Conservation (phyloP, 2,797 vertebrate species). For the Allochrocebus solatus region DNA sequence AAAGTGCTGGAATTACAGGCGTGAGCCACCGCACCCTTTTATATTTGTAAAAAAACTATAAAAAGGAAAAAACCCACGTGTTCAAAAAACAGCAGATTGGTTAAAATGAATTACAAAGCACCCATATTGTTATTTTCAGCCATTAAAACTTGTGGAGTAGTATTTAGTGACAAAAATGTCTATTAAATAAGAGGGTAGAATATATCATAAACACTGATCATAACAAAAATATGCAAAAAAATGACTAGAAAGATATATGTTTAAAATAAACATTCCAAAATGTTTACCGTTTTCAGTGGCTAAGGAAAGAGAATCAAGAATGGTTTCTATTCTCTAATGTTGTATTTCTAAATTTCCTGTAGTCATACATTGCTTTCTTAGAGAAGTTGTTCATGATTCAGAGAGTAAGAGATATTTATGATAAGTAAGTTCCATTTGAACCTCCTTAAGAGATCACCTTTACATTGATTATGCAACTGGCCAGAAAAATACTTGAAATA, state of each 20-base stretch:
- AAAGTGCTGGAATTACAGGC: too few species aligned
- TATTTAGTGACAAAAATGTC: background rate
- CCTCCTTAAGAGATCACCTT: background rate
- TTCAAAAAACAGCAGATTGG: background rate
- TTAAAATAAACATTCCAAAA: slow-evolving; percentile 18
- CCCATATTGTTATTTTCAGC: background rate
- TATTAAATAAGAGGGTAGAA: background rate
- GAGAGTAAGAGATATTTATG: background rate
- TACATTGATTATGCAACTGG: background rate
- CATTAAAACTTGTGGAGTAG: background rate
- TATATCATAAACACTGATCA: background rate
- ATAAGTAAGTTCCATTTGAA: background rate
- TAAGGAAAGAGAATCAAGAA: background rate
- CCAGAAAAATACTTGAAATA: background rate
- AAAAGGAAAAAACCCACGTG: background rate
- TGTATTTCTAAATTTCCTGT: background rate
- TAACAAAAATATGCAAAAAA: background rate
- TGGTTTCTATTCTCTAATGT: background rate
- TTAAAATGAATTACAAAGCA: background rate
- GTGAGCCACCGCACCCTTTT: background rate
- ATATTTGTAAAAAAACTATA: background rate
- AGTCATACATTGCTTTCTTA: background rate
- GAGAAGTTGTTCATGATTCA: background rate
- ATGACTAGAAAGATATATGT: background rate
- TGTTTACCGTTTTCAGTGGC: background rate